Evolutionary conservation across 2,113 vertebrate species (phyloP).

Genomic region (Phyllostomus hastatus): DNA sequence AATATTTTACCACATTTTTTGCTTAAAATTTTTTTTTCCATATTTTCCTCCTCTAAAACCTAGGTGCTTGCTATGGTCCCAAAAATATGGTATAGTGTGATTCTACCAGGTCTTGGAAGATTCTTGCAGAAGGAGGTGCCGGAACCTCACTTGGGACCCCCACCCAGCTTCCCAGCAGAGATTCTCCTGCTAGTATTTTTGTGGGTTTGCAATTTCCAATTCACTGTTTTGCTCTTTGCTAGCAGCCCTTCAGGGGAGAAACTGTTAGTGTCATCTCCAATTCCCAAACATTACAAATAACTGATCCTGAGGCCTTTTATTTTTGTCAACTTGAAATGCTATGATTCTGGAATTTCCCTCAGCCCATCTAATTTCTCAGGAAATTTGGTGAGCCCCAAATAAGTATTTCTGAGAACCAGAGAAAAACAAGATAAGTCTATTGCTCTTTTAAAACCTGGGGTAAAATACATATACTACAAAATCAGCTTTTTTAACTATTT

Average conservation of each 20-base stretch:
- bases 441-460: neutral
- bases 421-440: neutral
- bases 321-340: neutral
- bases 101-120: neutral
- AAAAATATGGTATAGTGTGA: neutral
- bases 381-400: neutral
- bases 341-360: neutral
- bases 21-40: too few relatives aligned
- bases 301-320: neutral
- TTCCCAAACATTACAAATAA: neutral
- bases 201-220: neutral
- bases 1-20: too few relatives aligned
- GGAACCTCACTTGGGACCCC: neutral
- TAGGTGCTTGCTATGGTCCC: too few relatives aligned
- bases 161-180: neutral
- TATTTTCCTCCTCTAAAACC: too few relatives aligned
- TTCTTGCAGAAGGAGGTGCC: neutral
- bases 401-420: conserved; percentile 12
- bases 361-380: neutral
- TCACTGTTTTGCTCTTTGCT: neutral
- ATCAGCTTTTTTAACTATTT: neutral
- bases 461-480: neutral
- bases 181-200: neutral
- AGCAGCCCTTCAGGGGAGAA: neutral
- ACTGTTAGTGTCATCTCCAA: neutral